Conservation (phyloP, 2,888 invertebrate genomes). For the Frankliniella intonsa region DNA sequence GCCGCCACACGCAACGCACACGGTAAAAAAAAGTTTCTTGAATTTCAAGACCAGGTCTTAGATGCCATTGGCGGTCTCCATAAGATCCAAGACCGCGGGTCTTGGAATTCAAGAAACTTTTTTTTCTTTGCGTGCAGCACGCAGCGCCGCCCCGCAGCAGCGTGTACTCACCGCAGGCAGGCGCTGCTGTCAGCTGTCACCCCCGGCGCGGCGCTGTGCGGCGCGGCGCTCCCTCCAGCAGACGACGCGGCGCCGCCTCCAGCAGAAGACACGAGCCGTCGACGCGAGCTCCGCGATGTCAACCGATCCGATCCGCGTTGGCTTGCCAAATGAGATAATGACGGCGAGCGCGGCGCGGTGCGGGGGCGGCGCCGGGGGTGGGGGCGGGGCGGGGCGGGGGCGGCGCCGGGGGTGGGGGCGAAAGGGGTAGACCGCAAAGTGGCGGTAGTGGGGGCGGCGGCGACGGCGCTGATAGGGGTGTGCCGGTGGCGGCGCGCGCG, state of each 20-base stretch:
- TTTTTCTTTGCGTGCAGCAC: too few species aligned
- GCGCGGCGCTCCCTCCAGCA: background rate
- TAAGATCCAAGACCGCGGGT: too few species aligned
- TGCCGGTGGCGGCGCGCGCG: background rate
- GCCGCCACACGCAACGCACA: too few species aligned
- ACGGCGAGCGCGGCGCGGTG: background rate
- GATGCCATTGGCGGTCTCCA: too few species aligned
- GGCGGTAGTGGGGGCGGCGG: constrained; percentile 27
- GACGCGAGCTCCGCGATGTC: background rate
- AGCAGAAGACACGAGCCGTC: background rate
- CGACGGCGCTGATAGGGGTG: background rate
- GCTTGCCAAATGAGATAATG: constrained; percentile 25
- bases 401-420: background rate
- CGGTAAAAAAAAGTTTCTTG: too few species aligned
- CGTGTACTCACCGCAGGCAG: background rate
- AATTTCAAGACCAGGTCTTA: too few species aligned
- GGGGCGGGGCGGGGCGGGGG: background rate
- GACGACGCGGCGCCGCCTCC: background rate
- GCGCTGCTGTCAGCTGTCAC: background rate
- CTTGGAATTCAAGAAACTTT: too few species aligned
- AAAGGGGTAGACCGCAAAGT: constrained; percentile 1
- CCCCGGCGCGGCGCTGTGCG: background rate
- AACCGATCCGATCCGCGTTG: constrained; percentile 13
- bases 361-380: background rate
- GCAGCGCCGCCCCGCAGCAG: background rate